These are phyloP conservation scores for Sympetrum striolatum DNA, from an alignment of 2,888 invertebrate genomes.

Conservation along the genomic window DNA sequence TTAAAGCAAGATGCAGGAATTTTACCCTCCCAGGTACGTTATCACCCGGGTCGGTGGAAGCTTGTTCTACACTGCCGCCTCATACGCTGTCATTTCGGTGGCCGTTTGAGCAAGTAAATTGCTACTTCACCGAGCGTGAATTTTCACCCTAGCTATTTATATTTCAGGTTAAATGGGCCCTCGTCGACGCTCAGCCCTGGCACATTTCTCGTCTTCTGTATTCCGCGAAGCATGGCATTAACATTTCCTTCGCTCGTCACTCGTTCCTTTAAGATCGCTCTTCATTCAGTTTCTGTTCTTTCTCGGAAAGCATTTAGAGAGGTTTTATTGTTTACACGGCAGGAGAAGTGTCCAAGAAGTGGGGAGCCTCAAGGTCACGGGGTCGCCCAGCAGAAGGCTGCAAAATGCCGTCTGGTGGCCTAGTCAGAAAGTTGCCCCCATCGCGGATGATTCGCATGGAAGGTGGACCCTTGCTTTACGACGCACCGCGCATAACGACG, in stretches of 20 bases:
- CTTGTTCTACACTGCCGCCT: not conserved
- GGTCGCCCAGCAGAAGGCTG: slow-evolving; percentile 1
- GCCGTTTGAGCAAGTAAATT: not conserved
- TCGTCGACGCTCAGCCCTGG: not conserved
- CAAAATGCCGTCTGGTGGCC: slow-evolving; percentile 35
- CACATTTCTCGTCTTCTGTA: not conserved
- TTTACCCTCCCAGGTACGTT: too few species aligned
- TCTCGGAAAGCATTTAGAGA: slow-evolving; percentile 7
- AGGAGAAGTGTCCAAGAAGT: not conserved
- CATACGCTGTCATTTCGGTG: not conserved
- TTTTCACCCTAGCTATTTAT: not conserved
- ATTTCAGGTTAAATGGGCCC: not conserved
- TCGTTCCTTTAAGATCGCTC: not conserved
- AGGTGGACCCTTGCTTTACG: too few species aligned
- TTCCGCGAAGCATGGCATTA: not conserved
- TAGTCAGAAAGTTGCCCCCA: not conserved
- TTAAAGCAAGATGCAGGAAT: too few species aligned
- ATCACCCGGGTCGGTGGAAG: not conserved
- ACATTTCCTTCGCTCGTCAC: not conserved
- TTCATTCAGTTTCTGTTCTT: slow-evolving; percentile 32
- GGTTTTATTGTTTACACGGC: slow-evolving; percentile 27
- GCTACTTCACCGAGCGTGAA: not conserved
- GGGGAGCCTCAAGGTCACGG: slow-evolving; percentile 7
- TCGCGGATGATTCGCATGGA: not conserved
- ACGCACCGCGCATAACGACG: too few species aligned